phyloP scores from a whole-genome alignment of 2,113 vertebrate genomes.

The Tragelaphus strepsiceros region DNA sequence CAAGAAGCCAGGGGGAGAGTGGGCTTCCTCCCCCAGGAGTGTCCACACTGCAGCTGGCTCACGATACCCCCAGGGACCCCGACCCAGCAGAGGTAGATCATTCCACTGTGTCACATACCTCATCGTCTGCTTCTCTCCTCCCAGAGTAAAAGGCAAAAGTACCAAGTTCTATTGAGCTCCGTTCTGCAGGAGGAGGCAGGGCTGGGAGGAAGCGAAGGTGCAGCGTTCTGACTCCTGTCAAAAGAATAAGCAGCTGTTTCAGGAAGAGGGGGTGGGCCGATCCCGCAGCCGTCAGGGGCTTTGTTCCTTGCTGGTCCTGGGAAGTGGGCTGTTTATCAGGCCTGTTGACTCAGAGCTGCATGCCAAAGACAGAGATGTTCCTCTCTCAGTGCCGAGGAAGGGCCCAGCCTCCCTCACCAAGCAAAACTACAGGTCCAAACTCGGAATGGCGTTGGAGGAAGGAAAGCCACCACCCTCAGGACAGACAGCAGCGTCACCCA shows the following conservation, averaged over 20 bases:
- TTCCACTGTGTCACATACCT: conserved; percentile 52
- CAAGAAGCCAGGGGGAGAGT: neutral
- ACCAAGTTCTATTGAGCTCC: neutral
- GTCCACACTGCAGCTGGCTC: neutral
- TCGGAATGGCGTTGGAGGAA: neutral
- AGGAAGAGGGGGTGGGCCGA: neutral
- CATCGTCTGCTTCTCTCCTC: conserved; percentile 39
- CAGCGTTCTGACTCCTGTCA: conserved; percentile 56
- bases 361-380: neutral
- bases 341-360: conserved; percentile 4
- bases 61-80: neutral
- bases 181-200: conserved; percentile 36
- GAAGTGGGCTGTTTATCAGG: conserved; percentile 54
- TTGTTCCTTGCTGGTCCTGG: conserved; percentile 6
- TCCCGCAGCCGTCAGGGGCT: neutral
- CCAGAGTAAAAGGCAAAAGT: conserved; percentile 39
- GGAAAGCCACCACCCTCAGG: neutral
- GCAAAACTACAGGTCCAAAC: neutral
- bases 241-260: conserved; percentile 66
- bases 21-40: neutral
- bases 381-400: neutral
- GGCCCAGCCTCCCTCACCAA: neutral
- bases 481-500: neutral
- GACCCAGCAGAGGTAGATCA: neutral
- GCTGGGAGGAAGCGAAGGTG: conserved; percentile 45